phyloP scores from a whole-genome alignment of 1,140 invertebrate species.

The Diploscapter pachys region DNA sequence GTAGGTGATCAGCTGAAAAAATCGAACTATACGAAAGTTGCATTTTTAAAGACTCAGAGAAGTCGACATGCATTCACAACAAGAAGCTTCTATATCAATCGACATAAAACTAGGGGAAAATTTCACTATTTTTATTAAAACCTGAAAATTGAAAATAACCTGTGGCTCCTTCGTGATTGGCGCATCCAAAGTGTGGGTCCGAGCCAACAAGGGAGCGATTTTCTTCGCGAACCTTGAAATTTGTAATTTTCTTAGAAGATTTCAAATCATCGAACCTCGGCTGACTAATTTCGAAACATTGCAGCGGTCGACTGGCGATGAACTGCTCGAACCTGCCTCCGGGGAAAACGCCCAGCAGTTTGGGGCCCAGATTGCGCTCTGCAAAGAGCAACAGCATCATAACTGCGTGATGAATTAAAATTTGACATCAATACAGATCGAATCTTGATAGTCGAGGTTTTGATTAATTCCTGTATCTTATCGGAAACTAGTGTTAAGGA shows the following conservation, averaged over 20 bases:
- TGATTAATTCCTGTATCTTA: neutral
- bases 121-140: slow-evolving; percentile 5
- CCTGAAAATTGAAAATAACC: slow-evolving; percentile 7
- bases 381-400: neutral
- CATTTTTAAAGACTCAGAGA: too few species aligned
- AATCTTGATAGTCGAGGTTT: neutral
- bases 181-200: slow-evolving; percentile 47
- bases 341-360: slow-evolving; percentile 87
- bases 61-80: too few species aligned
- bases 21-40: too few species aligned
- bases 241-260: neutral
- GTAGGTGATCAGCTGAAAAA: neutral
- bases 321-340: slow-evolving; percentile 92
- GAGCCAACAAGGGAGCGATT: slow-evolving; percentile 43
- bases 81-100: too few species aligned
- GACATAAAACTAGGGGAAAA: neutral
- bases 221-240: slow-evolving; percentile 26
- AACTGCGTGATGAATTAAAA: slow-evolving; percentile 1
- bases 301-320: slow-evolving; percentile 66
- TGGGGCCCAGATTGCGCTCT: slow-evolving; percentile 77
- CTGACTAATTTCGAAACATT: slow-evolving; percentile 34
- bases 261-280: slow-evolving; percentile 8
- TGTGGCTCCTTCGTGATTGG: slow-evolving; percentile 49
- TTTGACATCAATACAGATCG: neutral
- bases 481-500: neutral